Evolutionary conservation across 1,140 invertebrate species (phyloP), one percentile per base, ranked within the genome.

Genomic region (Myzus persicae): DNA sequence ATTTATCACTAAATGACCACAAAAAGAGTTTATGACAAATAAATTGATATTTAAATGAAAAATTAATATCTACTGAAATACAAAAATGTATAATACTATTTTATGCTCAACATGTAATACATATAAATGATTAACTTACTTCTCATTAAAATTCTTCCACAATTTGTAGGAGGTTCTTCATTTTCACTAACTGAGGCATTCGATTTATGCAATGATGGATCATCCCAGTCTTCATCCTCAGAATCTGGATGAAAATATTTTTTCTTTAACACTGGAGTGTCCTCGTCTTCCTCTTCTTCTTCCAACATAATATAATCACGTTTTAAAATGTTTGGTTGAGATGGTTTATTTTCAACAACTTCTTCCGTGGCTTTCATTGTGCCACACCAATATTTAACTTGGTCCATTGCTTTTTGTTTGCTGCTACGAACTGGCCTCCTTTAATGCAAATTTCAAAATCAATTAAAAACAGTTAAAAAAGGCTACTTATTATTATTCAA

Each of bases 361-460:
- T 89, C 87, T 89, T 93, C 93, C n/a, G 51, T 90, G 14, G 76
- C 44, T 90, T 90, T 94, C 95, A 96, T 96, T 18, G 96, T 96
- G 36, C 97, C 97, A 94, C 97, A 97, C 97, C 97, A 98, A 93
- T 97, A 96, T 94, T 98, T 98, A n/a, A 98, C 97, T 95, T 97
- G 97, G 95, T 97, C 97, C 95, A 98, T 96, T 2, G 97, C 97
- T 94, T 97, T 97, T 76, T 97, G 97, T 95, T 98, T 98, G 94
- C 97, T 98, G 22, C 96, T 97, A 9, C 97, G 96, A 94, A 97
- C 96, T 11, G 97, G 96, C 31, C 97, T 96, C 42, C 94, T 94
- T 36, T 93, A 48, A 67, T 5, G 44, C 5, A 22, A 87, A n/a
- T 92, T 93, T 48, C 18, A 36, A 88, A 38, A 22, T n/a, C 38